Evolutionary conservation across 2,888 invertebrate genomes (phyloP).

Genomic region (Brachyptera risi): DNA sequence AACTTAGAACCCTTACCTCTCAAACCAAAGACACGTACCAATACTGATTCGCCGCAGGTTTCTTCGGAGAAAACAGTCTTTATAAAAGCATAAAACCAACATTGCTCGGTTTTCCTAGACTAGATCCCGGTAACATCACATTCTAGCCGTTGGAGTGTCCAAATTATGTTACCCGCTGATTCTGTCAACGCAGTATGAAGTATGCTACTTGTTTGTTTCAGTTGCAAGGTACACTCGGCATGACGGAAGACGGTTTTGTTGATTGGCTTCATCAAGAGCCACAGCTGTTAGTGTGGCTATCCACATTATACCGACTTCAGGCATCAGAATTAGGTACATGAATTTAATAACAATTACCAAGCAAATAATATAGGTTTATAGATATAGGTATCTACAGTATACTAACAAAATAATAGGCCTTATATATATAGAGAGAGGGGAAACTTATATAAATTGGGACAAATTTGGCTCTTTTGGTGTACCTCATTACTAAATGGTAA

Average conservation of each 20-base stretch:
- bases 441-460: no score
- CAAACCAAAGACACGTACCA: no score
- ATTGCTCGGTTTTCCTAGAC: no score
- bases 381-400: neutral
- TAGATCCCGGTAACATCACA: no score
- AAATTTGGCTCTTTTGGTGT: no score
- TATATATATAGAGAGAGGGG: neutral
- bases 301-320: slow-evolving; percentile 58
- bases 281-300: slow-evolving; percentile 60
- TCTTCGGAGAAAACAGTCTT: no score
- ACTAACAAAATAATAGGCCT: neutral
- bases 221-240: slow-evolving; percentile 66
- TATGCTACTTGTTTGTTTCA: slow-evolving; percentile 41
- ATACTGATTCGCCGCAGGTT: no score
- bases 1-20: no score
- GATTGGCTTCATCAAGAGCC: slow-evolving; percentile 64
- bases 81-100: no score
- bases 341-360: neutral
- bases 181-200: slow-evolving; percentile 26
- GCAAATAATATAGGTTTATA: neutral
- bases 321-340: slow-evolving; percentile 53
- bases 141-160: no score
- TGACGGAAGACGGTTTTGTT: slow-evolving; percentile 62
- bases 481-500: no score
- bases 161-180: no score